A percentile compares a stretch with the other conserved stretches of the same genome.
These are phyloP conservation scores for Abrostola tripartita DNA, from an alignment of 2,888 invertebrate genomes.

Conservation along the genomic window DNA sequence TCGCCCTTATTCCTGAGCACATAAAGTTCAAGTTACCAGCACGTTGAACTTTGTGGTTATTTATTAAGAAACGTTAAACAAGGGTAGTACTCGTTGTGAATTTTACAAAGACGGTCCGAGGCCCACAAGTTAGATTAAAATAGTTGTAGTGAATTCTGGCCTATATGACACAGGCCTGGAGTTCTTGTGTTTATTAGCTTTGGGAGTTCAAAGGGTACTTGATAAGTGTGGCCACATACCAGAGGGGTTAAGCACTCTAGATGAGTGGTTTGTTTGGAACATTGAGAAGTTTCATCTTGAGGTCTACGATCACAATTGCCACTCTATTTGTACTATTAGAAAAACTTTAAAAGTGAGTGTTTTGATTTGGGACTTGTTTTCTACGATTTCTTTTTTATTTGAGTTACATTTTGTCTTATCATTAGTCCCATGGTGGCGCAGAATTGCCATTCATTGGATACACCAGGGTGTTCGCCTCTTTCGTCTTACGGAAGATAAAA, in stretches of 20 bases:
- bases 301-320: neutral
- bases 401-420: too few species aligned
- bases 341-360: too few species aligned
- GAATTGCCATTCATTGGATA: too few species aligned
- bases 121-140: slow-evolving; percentile 79
- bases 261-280: slow-evolving; percentile 30
- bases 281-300: slow-evolving; percentile 16
- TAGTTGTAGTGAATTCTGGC: slow-evolving; percentile 70
- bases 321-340: too few species aligned
- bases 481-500: too few species aligned
- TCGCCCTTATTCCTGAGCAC: slow-evolving; percentile 16
- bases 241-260: neutral
- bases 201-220: slow-evolving; percentile 33
- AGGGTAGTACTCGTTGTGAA: slow-evolving; percentile 65
- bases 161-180: slow-evolving; percentile 59
- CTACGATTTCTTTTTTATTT: too few species aligned
- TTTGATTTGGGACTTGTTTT: too few species aligned
- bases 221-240: slow-evolving; percentile 24
- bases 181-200: slow-evolving; percentile 56
- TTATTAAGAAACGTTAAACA: slow-evolving; percentile 79
- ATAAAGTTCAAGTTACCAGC: slow-evolving; percentile 39
- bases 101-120: slow-evolving; percentile 72
- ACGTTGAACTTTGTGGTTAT: slow-evolving; percentile 60
- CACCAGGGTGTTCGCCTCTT: too few species aligned
- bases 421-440: too few species aligned